A percentile compares a stretch with the other conserved stretches of the same genome.
Conservation (phyloP, 1,140 invertebrate species). For the Sycophila sp. region DNA sequence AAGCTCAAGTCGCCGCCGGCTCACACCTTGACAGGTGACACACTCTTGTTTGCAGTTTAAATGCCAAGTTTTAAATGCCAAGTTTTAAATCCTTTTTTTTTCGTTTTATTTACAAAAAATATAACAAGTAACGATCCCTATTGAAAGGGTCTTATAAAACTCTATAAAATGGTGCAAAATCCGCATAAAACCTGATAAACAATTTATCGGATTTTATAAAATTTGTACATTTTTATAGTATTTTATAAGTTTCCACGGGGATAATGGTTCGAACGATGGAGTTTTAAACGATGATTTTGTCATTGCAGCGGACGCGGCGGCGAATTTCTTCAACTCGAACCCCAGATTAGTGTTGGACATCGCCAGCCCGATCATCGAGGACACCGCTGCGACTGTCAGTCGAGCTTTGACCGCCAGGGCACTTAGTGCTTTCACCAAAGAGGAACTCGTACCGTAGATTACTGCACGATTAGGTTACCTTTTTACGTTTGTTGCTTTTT, state of each 20-base stretch:
- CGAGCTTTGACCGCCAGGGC: slow-evolving; percentile 71
- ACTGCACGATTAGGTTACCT: background rate
- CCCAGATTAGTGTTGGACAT: slow-evolving; percentile 75
- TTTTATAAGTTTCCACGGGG: too few relatives aligned
- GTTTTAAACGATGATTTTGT: slow-evolving; percentile 12
- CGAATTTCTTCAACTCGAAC: slow-evolving; percentile 76
- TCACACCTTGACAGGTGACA: slow-evolving; percentile 60
- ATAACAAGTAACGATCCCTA: too few relatives aligned
- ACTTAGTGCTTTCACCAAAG: slow-evolving; percentile 68
- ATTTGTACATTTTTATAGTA: too few relatives aligned
- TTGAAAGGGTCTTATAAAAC: too few relatives aligned
- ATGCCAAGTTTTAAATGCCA: too few relatives aligned
- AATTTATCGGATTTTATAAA: too few relatives aligned
- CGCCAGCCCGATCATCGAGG: slow-evolving; percentile 76
- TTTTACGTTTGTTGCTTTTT: slow-evolving; percentile 11
- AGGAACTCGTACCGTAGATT: slow-evolving; percentile 65
- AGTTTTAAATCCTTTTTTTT: too few relatives aligned
- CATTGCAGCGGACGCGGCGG: slow-evolving; percentile 70
- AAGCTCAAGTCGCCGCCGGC: slow-evolving; percentile 62
- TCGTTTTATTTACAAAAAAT: too few relatives aligned
- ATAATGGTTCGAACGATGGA: background rate
- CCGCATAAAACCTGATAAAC: too few relatives aligned
- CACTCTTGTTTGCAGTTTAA: too few relatives aligned
- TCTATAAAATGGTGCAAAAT: too few relatives aligned
- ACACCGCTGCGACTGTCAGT: slow-evolving; percentile 71